Conservation (phyloP, 2,888 invertebrate species). For the Meteorus colon region DNA sequence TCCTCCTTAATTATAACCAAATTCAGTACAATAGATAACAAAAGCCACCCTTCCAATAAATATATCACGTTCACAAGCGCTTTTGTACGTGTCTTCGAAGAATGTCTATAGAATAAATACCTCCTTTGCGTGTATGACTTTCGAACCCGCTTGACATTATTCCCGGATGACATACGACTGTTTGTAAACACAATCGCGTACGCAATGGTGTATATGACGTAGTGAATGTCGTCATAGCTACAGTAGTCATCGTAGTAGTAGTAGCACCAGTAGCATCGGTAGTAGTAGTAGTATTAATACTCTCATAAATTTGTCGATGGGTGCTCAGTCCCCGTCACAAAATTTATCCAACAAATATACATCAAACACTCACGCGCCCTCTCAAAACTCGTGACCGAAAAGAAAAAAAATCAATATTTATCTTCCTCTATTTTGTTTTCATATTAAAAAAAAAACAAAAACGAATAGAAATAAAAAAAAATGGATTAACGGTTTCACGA, state of each 20-base stretch:
- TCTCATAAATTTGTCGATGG: conserved; percentile 61
- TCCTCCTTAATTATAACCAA: too few relatives aligned
- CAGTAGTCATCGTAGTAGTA: neutral
- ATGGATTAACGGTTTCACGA: conserved; percentile 2
- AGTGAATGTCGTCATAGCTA: conserved; percentile 2
- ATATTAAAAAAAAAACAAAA: neutral
- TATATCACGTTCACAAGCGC: neutral
- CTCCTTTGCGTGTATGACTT: conserved; percentile 22
- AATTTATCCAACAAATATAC: conserved; percentile 60
- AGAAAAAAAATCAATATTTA: conserved; percentile 12
- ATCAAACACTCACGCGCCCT: neutral
- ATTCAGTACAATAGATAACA: too few relatives aligned
- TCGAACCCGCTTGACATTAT: conserved; percentile 21
- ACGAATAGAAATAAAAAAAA: neutral
- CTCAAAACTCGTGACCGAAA: conserved; percentile 1
- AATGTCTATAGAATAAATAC: conserved; percentile 30
- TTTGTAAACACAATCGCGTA: conserved; percentile 50
- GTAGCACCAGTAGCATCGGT: neutral
- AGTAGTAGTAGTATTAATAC: conserved; percentile 10
- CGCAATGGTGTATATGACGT: conserved; percentile 26
- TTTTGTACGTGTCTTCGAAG: conserved; percentile 19
- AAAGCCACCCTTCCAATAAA: neutral
- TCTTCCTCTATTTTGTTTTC: neutral
- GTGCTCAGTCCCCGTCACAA: conserved; percentile 53
- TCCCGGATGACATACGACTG: conserved; percentile 40